These are phyloP conservation scores for Hydrolagus affinis DNA, from an alignment of 2,113 vertebrate species.

Conservation along the genomic window DNA sequence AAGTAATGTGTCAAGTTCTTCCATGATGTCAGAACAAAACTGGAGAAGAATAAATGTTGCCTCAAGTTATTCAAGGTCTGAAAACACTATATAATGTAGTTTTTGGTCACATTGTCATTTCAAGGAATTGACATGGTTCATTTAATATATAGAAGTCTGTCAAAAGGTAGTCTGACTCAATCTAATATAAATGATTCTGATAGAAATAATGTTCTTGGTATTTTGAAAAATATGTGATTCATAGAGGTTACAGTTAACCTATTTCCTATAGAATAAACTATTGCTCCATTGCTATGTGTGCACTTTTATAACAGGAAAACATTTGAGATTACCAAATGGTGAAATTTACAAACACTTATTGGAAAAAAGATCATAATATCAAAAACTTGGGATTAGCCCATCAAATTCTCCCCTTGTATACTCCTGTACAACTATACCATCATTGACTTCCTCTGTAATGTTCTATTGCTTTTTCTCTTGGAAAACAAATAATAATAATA, in stretches of 20 bases:
- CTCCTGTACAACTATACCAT: too few relatives aligned
- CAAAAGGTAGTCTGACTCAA: constrained; percentile 24
- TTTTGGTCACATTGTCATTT: constrained; percentile 41
- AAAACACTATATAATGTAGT: constrained; percentile 40
- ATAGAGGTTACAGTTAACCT: background rate
- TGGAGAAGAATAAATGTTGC: constrained; percentile 52
- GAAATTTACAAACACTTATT: background rate
- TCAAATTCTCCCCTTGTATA: too few relatives aligned
- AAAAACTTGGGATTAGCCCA: too few relatives aligned
- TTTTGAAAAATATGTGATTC: constrained; percentile 35
- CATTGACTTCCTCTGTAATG: too few relatives aligned
- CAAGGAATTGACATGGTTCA: constrained; percentile 42
- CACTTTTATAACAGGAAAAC: background rate
- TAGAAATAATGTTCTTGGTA: constrained; percentile 36
- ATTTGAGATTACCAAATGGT: background rate
- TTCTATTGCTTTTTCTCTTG: too few relatives aligned
- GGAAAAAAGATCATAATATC: background rate
- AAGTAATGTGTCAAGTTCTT: constrained; percentile 75
- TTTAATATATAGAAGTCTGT: constrained; percentile 40
- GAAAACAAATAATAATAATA: too few relatives aligned
- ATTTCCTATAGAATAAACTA: background rate
- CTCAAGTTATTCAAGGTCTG: constrained; percentile 46
- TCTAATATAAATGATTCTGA: background rate
- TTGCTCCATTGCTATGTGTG: background rate
- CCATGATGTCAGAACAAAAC: constrained; percentile 81